Evolutionary conservation across 2,888 invertebrate genomes (phyloP).

Genomic region (Xylophagus ater): DNA sequence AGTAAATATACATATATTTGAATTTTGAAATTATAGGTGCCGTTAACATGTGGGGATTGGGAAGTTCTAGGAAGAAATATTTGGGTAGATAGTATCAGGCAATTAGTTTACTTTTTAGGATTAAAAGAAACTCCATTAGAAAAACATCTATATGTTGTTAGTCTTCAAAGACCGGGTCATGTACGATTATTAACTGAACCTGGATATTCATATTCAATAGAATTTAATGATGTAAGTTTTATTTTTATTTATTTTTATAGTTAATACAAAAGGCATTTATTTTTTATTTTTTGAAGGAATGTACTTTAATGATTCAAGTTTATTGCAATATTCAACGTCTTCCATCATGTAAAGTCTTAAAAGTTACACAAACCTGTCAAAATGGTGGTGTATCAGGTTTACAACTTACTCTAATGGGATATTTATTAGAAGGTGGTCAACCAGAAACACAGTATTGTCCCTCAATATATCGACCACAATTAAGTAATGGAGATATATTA

Average conservation of each 20-base stretch:
- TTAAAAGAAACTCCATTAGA: constrained; percentile 84
- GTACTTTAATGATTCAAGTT: constrained; percentile 69
- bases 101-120: constrained; percentile 83
- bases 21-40: constrained; percentile 36
- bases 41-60: constrained; percentile 86
- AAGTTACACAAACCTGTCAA: constrained; percentile 48
- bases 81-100: constrained; percentile 72
- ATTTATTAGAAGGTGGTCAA: constrained; percentile 52
- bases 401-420: constrained; percentile 56
- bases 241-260: background rate
- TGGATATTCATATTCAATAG: constrained; percentile 75
- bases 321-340: constrained; percentile 72
- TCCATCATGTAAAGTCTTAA: constrained; percentile 68
- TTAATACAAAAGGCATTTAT: background rate
- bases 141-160: constrained; percentile 81
- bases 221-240: constrained; percentile 57
- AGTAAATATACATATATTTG: background rate
- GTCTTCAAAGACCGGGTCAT: constrained; percentile 58
- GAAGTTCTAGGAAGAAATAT: constrained; percentile 75
- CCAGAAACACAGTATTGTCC: constrained; percentile 54
- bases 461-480: constrained; percentile 58
- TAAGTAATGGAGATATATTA: constrained; percentile 56
- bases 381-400: constrained; percentile 60
- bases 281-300: constrained; percentile 46
- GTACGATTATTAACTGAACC: constrained; percentile 66